Conservation (phyloP, 2,888 invertebrate species). For the Ectropis crepuscularia region DNA sequence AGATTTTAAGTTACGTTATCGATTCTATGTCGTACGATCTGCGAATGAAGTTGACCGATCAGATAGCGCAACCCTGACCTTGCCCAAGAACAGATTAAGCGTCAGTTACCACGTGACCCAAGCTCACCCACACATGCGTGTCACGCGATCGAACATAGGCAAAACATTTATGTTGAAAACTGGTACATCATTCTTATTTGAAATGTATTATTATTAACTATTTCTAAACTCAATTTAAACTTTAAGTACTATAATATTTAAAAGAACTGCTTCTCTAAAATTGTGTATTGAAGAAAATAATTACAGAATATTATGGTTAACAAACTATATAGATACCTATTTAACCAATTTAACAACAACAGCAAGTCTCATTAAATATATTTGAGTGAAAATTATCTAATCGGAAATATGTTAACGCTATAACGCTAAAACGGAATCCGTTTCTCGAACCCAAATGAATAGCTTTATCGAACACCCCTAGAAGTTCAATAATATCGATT, state of each 20-base stretch:
- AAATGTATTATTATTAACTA: background rate
- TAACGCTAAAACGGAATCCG: slow-evolving; percentile 59
- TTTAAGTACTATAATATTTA: too few relatives aligned
- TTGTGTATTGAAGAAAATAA: too few relatives aligned
- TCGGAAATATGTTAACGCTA: background rate
- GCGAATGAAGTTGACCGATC: slow-evolving; percentile 78
- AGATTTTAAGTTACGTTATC: slow-evolving; percentile 49
- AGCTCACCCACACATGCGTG: slow-evolving; percentile 65
- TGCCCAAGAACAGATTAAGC: slow-evolving; percentile 64
- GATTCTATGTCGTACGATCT: slow-evolving; percentile 55
- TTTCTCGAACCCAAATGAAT: slow-evolving; percentile 67
- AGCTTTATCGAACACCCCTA: slow-evolving; percentile 65
- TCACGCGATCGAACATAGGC: slow-evolving; percentile 63
- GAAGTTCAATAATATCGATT: slow-evolving; percentile 68
- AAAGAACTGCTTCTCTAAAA: too few relatives aligned
- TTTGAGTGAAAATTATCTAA: too few relatives aligned
- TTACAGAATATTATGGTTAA: too few relatives aligned
- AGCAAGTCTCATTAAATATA: too few relatives aligned
- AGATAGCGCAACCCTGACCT: slow-evolving; percentile 82
- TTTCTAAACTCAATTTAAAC: background rate
- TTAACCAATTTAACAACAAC: too few relatives aligned
- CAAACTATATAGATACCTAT: too few relatives aligned
- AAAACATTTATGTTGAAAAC: background rate
- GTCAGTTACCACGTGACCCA: slow-evolving; percentile 11
- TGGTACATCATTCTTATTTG: background rate